Base-by-base conservation (phyloP, 1,140 invertebrate genomes). In the Sipha flava region DNA sequence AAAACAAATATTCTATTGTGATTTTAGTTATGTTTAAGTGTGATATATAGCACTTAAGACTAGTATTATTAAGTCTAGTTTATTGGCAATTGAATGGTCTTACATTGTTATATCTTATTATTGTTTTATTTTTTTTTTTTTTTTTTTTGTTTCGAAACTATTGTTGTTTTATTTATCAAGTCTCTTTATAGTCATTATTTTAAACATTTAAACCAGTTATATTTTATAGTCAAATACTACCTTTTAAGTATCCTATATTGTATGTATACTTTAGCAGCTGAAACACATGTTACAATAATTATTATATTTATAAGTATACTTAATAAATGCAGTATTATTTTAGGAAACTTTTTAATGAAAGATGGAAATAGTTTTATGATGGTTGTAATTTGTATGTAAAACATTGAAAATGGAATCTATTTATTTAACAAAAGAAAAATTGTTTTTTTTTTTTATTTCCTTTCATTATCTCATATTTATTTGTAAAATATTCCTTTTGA, bases 111-210 rank as follows among this genome's bases (percentile, higher is more conserved):
- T 10, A 77, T 43, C 43, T 77, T 77, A 77, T 77, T 77, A 59
- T 77, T 77, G 52, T 77, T 59, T 77, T 40, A 54, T 75, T 75
- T 21, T 49, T 52, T 6, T 59, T 59, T 54, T 26, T 26, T 40
- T 72, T 43, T 77, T 77, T 40, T 34, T 57, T 54, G 47, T 52
- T 75, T 23, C 31, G 16, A 75, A 66, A 43, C 37, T 75, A 54
- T 57, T 77, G 73, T 77, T 77, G 14, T 77, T 77, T 57, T 54
- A 54, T 52, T 73, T 52, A 52, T 73, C 29, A 52, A 77, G 49
- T 77, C 57, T 75, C 72, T 75, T 68, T 43, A 77, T 77, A 77
- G 73, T 77, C 73, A 77, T 77, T 77, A 77, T 77, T 77, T 77
- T 77, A 77, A 77, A 57, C 10, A 77, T 77, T 43, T 45, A 70